Evolutionary conservation across 2,113 vertebrate species (phyloP).

Genomic region (Labeo catla): DNA sequence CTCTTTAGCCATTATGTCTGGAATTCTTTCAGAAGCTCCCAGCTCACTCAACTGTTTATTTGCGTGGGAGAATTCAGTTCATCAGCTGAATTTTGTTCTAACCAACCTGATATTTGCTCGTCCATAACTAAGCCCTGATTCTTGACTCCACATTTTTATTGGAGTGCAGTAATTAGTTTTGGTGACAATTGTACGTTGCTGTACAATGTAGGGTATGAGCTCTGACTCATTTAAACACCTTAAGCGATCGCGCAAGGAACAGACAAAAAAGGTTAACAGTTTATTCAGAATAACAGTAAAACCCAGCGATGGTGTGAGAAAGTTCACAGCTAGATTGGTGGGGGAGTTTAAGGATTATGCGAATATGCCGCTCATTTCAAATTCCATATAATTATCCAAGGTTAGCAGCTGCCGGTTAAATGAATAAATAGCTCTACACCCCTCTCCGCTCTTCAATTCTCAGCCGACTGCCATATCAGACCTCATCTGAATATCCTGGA

Average conservation of each 20-base stretch:
- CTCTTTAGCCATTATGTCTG: neutral
- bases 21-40: neutral
- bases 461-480: constrained; percentile 28
- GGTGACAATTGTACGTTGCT: neutral
- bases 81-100: neutral
- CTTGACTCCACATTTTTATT: constrained; percentile 9
- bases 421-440: constrained; percentile 39
- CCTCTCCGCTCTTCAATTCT: constrained; percentile 21
- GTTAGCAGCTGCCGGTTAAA: constrained; percentile 39
- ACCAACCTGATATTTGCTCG: neutral
- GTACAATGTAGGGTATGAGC: neutral
- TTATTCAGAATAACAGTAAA: constrained; percentile 19
- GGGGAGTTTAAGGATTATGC: constrained; percentile 11
- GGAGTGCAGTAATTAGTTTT: neutral
- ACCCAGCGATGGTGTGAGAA: neutral
- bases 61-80: neutral
- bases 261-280: constrained; percentile 12
- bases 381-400: constrained; percentile 30
- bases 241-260: neutral
- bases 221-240: constrained; percentile 7
- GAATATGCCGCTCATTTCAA: neutral
- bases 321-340: constrained; percentile 24
- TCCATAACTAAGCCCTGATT: constrained; percentile 6
- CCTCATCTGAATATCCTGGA: constrained; percentile 43
- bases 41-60: neutral